These are phyloP conservation scores for Rotaria socialis DNA, from an alignment of 2,888 invertebrate species.

Conservation along the genomic window DNA sequence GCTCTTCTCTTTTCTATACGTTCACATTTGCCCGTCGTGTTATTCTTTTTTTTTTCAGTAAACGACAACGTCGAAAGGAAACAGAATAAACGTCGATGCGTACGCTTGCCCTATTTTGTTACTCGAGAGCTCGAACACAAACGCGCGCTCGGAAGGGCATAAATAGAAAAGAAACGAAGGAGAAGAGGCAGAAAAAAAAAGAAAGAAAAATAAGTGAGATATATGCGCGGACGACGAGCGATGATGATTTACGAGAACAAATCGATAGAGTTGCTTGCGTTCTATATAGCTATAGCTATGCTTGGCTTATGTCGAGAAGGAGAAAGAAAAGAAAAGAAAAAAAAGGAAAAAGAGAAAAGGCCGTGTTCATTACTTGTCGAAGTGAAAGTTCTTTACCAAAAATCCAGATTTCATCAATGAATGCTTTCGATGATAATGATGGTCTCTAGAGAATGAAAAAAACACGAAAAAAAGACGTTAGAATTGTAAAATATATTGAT, in stretches of 20 bases:
- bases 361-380: constrained; percentile 56
- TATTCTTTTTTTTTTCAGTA: constrained; percentile 23
- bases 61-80: constrained; percentile 25
- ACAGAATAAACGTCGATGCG: constrained; percentile 6
- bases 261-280: not conserved
- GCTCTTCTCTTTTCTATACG: constrained; percentile 19
- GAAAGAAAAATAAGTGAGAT: not conserved
- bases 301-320: not conserved
- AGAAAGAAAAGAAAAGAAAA: not conserved
- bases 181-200: not conserved
- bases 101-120: not conserved
- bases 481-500: constrained; percentile 48
- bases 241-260: not conserved
- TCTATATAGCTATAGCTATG: not conserved
- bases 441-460: constrained; percentile 65
- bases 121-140: not conserved
- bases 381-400: constrained; percentile 66
- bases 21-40: constrained; percentile 19
- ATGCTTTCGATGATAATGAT: constrained; percentile 69
- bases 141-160: not conserved
- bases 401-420: constrained; percentile 84
- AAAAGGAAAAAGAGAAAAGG: not conserved
- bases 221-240: not conserved
- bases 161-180: not conserved
- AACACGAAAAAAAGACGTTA: not conserved